A percentile compares a stretch with the other conserved stretches of the same genome.
Conservation (phyloP, 2,113 vertebrate species). For the Aphyosemion australe region DNA sequence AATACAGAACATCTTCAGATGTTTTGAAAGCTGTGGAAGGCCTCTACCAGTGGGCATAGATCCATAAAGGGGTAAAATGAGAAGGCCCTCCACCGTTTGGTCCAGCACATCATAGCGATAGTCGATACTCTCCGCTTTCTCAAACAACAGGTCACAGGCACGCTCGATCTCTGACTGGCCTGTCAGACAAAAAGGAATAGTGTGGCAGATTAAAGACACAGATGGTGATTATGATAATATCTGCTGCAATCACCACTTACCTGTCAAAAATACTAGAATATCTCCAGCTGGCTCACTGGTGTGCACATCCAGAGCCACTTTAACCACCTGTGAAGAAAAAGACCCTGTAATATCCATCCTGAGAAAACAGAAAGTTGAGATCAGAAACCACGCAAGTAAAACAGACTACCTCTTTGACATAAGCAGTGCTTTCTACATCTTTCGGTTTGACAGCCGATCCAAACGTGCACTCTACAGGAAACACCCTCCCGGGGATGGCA, state of each 20-base stretch:
- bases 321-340: constrained; percentile 83
- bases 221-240: background rate
- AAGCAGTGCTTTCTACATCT: constrained; percentile 86
- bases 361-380: too few species aligned
- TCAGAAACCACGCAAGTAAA: background rate
- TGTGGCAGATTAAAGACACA: background rate
- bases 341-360: too few species aligned
- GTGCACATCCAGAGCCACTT: constrained; percentile 89
- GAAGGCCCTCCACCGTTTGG: constrained; percentile 87
- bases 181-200: constrained; percentile 57
- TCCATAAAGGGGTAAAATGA: constrained; percentile 93
- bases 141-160: constrained; percentile 89
- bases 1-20: background rate
- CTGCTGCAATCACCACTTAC: constrained; percentile 63
- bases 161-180: constrained; percentile 95
- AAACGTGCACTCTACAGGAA: constrained; percentile 89
- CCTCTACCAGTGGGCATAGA: constrained; percentile 94
- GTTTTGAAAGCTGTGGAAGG: background rate
- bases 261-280: constrained; percentile 96
- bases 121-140: constrained; percentile 90
- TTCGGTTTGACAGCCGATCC: constrained; percentile 89
- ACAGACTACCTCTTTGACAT: constrained; percentile 88
- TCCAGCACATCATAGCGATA: constrained; percentile 92
- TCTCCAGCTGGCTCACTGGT: constrained; percentile 89
- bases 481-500: constrained; percentile 90